Evolutionary conservation across 2,888 invertebrate genomes (phyloP).

Genomic region (Drosophila mercatorum): DNA sequence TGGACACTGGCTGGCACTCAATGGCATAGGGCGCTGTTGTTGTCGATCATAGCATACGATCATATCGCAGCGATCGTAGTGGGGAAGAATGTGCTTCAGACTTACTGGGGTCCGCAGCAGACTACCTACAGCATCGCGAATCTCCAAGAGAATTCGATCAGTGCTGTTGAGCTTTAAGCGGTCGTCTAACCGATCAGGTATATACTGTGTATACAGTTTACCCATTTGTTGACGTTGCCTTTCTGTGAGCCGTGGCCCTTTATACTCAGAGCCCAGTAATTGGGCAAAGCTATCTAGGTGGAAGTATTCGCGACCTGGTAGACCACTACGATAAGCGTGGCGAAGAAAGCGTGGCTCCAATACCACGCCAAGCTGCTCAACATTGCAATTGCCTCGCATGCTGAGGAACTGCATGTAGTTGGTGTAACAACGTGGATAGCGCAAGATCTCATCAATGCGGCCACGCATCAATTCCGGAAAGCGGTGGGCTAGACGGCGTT

Average conservation of each 20-base stretch:
- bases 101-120: conserved; percentile 85
- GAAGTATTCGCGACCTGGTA: conserved; percentile 87
- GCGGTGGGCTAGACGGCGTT: conserved; percentile 85
- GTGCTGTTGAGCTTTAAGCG: conserved; percentile 86
- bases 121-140: conserved; percentile 85
- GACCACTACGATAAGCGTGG: conserved; percentile 86
- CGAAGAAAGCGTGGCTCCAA: conserved; percentile 86
- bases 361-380: conserved; percentile 87
- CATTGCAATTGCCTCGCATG: conserved; percentile 86
- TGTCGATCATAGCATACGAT: conserved; percentile 87
- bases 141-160: conserved; percentile 87
- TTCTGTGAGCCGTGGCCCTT: conserved; percentile 86
- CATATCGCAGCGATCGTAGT: conserved; percentile 88
- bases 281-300: conserved; percentile 87
- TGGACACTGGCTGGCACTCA: conserved; percentile 85
- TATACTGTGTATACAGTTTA: conserved; percentile 87
- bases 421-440: conserved; percentile 87
- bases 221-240: conserved; percentile 86
- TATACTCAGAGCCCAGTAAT: conserved; percentile 77
- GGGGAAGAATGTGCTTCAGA: conserved; percentile 88
- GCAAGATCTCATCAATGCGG: conserved; percentile 86
- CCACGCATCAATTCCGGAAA: conserved; percentile 85
- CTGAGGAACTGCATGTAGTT: conserved; percentile 88
- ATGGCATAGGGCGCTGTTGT: conserved; percentile 85
- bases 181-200: conserved; percentile 85